These are phyloP conservation scores for Aegotheles bennettii DNA, from an alignment of 2,113 vertebrate species.

Conservation along the genomic window DNA sequence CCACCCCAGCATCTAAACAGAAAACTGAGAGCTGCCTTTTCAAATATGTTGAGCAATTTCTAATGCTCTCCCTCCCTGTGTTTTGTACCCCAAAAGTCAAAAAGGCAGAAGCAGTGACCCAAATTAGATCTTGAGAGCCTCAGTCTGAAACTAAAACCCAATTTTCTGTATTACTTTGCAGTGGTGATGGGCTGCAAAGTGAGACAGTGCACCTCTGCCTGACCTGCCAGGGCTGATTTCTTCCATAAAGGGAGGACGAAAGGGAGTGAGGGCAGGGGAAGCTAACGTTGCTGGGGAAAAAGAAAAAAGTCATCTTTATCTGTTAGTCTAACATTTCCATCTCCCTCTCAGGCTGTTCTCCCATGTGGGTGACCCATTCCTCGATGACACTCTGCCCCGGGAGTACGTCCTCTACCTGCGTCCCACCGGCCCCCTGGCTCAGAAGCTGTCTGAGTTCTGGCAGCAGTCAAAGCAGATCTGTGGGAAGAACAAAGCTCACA, in stretches of 20 bases:
- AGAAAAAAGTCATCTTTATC: background rate
- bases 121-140: background rate
- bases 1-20: background rate
- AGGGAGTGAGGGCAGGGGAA: background rate
- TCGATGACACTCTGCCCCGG: slow-evolving; percentile 91
- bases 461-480: slow-evolving; percentile 92
- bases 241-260: background rate
- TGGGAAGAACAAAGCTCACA: slow-evolving; percentile 98
- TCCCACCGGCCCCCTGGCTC: slow-evolving; percentile 89
- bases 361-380: slow-evolving; percentile 93
- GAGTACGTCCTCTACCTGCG: slow-evolving; percentile 97
- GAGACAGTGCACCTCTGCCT: background rate
- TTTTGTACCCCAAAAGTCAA: background rate
- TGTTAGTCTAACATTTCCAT: rapidly evolving
- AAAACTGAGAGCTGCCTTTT: background rate
- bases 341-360: slow-evolving; percentile 89
- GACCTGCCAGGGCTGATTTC: background rate
- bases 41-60: background rate
- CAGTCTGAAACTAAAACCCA: background rate
- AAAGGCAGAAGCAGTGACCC: background rate
- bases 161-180: background rate
- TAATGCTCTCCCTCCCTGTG: background rate
- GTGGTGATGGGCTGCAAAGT: background rate
- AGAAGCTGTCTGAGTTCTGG: slow-evolving; percentile 95
- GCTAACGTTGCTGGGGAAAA: background rate